phyloP scores from a whole-genome alignment of 2,113 vertebrate genomes.

The Ploceus nigricollis region DNA sequence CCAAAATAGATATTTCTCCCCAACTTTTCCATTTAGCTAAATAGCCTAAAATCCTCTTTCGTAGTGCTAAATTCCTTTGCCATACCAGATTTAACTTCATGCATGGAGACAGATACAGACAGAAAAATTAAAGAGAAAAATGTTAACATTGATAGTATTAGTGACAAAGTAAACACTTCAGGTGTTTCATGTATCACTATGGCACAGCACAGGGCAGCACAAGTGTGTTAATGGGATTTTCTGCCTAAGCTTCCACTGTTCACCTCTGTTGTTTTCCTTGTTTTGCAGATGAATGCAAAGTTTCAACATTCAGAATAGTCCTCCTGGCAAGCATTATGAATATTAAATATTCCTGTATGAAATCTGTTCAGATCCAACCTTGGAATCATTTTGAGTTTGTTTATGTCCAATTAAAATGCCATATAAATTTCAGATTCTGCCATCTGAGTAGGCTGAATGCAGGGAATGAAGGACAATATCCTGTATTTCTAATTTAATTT shows the following conservation, averaged over 20 bases:
- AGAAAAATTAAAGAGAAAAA: not conserved
- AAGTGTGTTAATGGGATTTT: not conserved
- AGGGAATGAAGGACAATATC: slow-evolving; percentile 64
- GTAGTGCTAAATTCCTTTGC: not conserved
- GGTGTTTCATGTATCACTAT: not conserved
- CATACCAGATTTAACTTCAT: not conserved
- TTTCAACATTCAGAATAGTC: not conserved
- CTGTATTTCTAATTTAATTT: slow-evolving; percentile 57
- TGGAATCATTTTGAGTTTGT: slow-evolving; percentile 20
- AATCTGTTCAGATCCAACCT: slow-evolving; percentile 6
- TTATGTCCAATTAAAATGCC: slow-evolving; percentile 40
- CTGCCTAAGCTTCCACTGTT: not conserved
- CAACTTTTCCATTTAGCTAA: not conserved
- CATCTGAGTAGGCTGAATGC: slow-evolving; percentile 49
- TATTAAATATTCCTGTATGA: slow-evolving; percentile 22
- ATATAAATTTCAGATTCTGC: slow-evolving; percentile 49
- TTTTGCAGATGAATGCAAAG: not conserved
- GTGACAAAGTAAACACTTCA: not conserved
- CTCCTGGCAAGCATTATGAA: not conserved
- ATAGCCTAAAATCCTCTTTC: not conserved
- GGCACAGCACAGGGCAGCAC: not conserved
- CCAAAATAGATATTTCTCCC: not conserved
- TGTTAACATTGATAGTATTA: not conserved
- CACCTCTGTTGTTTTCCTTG: not conserved
- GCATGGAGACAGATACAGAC: not conserved